Conservation (phyloP, 2,888 invertebrate species). For the Drosophila subquinaria region DNA sequence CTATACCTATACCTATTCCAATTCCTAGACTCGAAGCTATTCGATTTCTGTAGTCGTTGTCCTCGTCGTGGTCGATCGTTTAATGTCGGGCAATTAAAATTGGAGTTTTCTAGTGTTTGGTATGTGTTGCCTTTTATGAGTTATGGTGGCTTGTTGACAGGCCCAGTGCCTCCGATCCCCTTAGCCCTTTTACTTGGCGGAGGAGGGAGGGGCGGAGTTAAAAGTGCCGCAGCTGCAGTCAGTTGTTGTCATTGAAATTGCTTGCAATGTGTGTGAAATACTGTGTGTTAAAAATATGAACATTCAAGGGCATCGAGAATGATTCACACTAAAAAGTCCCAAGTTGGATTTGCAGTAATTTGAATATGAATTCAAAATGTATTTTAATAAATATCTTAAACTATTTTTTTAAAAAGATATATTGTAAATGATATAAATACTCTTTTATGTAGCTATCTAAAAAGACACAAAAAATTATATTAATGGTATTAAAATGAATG, state of each 20-base stretch:
- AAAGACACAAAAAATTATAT: no score
- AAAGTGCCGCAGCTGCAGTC: constrained; percentile 49
- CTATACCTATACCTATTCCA: constrained; percentile 16
- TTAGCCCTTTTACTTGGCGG: constrained; percentile 17
- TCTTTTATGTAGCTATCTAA: no score
- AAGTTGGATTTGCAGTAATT: background rate
- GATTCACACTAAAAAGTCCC: constrained; percentile 1
- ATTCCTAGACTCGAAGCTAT: constrained; percentile 25
- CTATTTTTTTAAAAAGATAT: no score
- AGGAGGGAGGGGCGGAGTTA: background rate
- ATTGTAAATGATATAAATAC: no score
- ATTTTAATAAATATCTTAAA: background rate
- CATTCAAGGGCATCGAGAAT: constrained; percentile 9
- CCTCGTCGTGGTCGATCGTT: constrained; percentile 69
- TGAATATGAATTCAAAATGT: background rate
- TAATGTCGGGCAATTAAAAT: constrained; percentile 82
- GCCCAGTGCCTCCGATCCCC: constrained; percentile 30
- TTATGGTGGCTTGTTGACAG: constrained; percentile 67
- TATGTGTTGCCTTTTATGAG: constrained; percentile 68
- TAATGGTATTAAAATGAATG: no score
- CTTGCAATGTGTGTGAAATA: constrained; percentile 29
- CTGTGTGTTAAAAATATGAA: constrained; percentile 15
- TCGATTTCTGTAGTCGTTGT: constrained; percentile 37
- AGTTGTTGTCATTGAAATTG: constrained; percentile 47
- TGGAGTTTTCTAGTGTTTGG: constrained; percentile 54